phyloP scores from a whole-genome alignment of 2,113 vertebrate species.

The Bettongia penicillata region DNA sequence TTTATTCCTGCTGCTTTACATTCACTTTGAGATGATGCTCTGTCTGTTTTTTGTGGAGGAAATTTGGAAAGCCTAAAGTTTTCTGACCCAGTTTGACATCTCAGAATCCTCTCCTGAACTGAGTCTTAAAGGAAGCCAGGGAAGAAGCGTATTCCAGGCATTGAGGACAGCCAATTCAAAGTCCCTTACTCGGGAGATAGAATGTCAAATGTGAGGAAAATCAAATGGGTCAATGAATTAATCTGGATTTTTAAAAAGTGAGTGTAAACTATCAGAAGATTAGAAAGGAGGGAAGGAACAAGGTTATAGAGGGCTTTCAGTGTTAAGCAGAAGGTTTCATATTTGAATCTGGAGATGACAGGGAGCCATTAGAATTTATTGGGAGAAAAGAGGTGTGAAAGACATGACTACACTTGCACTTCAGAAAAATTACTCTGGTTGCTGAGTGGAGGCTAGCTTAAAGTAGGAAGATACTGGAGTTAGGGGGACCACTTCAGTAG shows the following conservation, averaged over 20 bases:
- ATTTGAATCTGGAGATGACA: neutral
- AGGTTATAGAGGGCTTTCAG: neutral
- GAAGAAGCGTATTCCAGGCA: neutral
- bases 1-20: neutral
- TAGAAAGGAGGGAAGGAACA: neutral
- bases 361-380: neutral
- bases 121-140: neutral
- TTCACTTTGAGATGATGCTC: neutral
- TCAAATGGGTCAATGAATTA: neutral
- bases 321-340: neutral
- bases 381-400: neutral
- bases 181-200: neutral
- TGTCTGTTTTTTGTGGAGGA: neutral
- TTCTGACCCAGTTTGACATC: neutral
- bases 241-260: neutral
- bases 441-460: neutral
- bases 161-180: neutral
- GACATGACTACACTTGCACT: neutral
- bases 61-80: neutral
- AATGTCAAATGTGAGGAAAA: neutral
- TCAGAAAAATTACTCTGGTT: neutral
- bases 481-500: neutral
- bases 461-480: neutral
- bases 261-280: neutral
- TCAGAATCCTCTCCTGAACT: neutral